Evolutionary conservation across 2,888 invertebrate genomes (phyloP), one percentile per base, ranked within the genome.

Genomic region (Xanthorhoe spadicearia): DNA sequence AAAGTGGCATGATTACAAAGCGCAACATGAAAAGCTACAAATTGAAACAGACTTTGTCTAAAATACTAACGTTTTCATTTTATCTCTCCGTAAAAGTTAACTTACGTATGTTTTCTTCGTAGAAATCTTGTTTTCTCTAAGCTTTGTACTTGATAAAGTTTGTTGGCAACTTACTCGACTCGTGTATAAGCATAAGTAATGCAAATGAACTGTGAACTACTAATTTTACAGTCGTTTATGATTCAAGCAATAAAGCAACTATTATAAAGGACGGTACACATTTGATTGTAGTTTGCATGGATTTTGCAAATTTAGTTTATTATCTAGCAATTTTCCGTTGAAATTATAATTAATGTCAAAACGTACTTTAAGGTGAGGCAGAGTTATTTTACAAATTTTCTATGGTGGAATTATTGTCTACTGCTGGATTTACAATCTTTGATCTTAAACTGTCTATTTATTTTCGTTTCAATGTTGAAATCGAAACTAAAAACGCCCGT

Each of bases 181-280:
- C 64, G 58, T 58, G 52, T 55, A 13, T 15, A 59, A 52, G 23
- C 66, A 46, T 55, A 55, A 55, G n/a, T n/a, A n/a, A 79, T 81
- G 77, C 73, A 80, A 84, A 85, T 69, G 63, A 63, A 69, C 66
- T 57, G 46, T 64, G 61, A 51, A 64, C 50, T 35, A 54, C 61
- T 61, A 68, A 68, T 53, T 51, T 60, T 56, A 51, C 17, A 51
- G 55, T 61, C 64, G 59, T 64, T 64, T 64, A 58, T 53, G 64
- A 48, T 61, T 64, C 63, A 13, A 63, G 55, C 67, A 63, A 60
- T 66, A 54, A 64, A 64, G 68, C 58, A 58, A 68, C 64, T 67
- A 61, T 61, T 61, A 51, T 51, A 51, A 23, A 48, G 48, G 17
- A 15, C 17, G 0, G 48, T 17, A 15, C 17, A 17, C 38, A 13